These are phyloP conservation scores for Sceliomorpha sp. DNA, from an alignment of 2,888 invertebrate genomes.

Conservation along the genomic window DNA sequence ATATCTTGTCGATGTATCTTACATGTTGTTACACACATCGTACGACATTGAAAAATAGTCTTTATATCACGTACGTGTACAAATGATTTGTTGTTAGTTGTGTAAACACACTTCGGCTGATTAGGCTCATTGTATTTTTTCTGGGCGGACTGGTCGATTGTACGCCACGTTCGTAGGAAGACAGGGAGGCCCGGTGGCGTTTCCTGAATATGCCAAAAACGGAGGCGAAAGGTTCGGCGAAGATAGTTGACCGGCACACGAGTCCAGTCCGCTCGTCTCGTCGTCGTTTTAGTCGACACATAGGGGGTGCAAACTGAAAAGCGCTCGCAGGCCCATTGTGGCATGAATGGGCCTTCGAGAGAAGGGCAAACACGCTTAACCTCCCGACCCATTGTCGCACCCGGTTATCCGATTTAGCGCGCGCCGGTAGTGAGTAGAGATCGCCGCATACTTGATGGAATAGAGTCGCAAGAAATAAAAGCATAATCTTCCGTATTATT, in stretches of 20 bases:
- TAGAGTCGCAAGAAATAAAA: conserved; percentile 19
- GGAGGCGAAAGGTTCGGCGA: conserved; percentile 20
- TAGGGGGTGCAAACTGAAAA: conserved; percentile 66
- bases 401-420: conserved; percentile 77
- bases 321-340: conserved; percentile 73
- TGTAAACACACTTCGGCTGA: conserved; percentile 73
- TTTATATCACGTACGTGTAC: conserved; percentile 33
- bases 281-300: conserved; percentile 17
- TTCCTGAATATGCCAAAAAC: conserved; percentile 55
- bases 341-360: conserved; percentile 76
- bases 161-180: conserved; percentile 34
- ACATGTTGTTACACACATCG: no score
- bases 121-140: conserved; percentile 75
- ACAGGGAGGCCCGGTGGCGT: conserved; percentile 66
- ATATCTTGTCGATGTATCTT: no score
- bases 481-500: conserved; percentile 3
- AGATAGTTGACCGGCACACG: conserved; percentile 15
- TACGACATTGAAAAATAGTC: no score
- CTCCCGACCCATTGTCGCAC: conserved; percentile 75
- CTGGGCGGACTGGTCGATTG: conserved; percentile 52
- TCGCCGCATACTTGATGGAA: conserved; percentile 26
- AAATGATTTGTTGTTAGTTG: conserved; percentile 73
- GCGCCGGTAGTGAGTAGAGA: conserved; percentile 49
- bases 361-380: conserved; percentile 80
- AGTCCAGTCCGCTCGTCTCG: conserved; percentile 25